These are phyloP conservation scores for Scleropages formosus DNA, from an alignment of 2,797 vertebrate genomes.

Conservation along the genomic window DNA sequence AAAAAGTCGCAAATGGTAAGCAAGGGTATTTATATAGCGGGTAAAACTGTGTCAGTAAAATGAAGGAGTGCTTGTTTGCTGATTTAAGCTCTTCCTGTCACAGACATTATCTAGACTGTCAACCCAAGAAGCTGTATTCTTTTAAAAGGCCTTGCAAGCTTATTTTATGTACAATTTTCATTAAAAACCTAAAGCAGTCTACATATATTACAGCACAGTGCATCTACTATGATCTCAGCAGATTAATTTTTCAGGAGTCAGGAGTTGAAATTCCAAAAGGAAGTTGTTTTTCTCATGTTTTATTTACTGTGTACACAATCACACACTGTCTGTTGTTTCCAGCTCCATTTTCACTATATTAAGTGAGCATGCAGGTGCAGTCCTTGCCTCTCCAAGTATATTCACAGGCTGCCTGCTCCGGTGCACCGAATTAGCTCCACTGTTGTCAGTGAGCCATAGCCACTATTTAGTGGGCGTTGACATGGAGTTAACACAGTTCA, in stretches of 20 bases:
- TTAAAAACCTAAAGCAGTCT: slow-evolving; percentile 19
- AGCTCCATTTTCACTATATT: not conserved
- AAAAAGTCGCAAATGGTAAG: not conserved
- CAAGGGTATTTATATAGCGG: slow-evolving; percentile 13
- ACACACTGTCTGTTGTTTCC: not conserved
- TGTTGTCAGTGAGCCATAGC: not conserved
- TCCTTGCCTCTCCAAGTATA: not conserved
- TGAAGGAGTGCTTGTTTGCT: not conserved
- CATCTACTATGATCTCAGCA: not conserved
- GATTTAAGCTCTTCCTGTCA: slow-evolving; percentile 3
- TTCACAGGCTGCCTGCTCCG: not conserved
- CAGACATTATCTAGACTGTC: slow-evolving; percentile 15
- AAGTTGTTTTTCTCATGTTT: slow-evolving; percentile 26
- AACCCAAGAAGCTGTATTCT: not conserved
- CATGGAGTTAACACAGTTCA: no score
- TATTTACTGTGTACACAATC: slow-evolving; percentile 21
- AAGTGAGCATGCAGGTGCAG: not conserved
- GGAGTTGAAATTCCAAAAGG: slow-evolving; percentile 19
- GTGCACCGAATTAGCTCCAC: not conserved
- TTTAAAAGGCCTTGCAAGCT: not conserved
- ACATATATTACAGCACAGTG: not conserved
- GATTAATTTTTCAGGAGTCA: slow-evolving; percentile 24
- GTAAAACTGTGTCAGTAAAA: slow-evolving; percentile 13
- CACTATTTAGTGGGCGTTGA: no score
- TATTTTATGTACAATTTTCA: slow-evolving; percentile 6